Evolutionary conservation across 2,888 invertebrate species (phyloP), one percentile per base, ranked within the genome.

Genomic region (Baronia brevicornis): DNA sequence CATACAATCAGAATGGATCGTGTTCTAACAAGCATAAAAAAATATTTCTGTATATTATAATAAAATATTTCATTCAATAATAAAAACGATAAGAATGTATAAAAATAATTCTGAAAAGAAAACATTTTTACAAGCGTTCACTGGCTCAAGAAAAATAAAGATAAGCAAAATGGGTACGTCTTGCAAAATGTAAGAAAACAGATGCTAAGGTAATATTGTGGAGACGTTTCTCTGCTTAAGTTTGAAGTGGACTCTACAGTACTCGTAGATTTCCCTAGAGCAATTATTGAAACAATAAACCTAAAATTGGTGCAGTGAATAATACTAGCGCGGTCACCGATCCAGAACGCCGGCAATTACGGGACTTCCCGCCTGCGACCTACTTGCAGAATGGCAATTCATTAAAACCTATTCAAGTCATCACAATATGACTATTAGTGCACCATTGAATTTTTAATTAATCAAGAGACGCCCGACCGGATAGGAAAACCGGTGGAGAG

Each of bases 281-380:
- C 70, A 79, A 79, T 82, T 80, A 79, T 70, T 58, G 71, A 75
- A 75, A 82, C 80, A 80, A 82, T 80, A 73, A 78, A 77, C 63
- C 66, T 73, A 68, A 77, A 80, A 79, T 78, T 79, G 65, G 69
- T 64, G 70, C 71, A 67, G 61, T 53, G 56, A 60, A 57, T 64
- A 59, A 59, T 56, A 61, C 58, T 52, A 51, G 50, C 57, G 68
- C 65, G 72, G 75, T 72, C 70, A 70, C 71, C 57, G 66, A 70
- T 70, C 72, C 52, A 60, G 64, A 68, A 62, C 75, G 69, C 66
- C 65, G 64, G 64, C 70, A 74, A 74, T 74, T 74, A 77, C 54
- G 48, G 52, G 62, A 65, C 63, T 72, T 67, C 64, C 65, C 61
- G 54, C 43, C 56, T 49, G 48, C 70, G 69, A 77, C 73, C 77